Conservation (phyloP, 2,113 vertebrate species). For the Arvicanthis niloticus region DNA sequence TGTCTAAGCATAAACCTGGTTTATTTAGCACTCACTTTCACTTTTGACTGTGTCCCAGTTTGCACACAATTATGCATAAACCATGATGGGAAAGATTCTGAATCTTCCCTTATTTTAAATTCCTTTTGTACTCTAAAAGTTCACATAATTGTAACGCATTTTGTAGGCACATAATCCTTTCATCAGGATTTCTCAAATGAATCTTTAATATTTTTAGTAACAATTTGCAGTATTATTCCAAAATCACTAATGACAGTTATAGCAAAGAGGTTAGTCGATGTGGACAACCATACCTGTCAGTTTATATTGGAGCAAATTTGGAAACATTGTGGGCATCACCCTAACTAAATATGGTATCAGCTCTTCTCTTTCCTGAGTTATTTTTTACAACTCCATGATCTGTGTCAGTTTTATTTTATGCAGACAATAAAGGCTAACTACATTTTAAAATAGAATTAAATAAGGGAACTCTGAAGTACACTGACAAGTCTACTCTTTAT, state of each 20-base stretch:
- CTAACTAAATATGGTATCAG: conserved; percentile 1
- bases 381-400: not conserved
- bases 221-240: conserved; percentile 46
- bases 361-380: not conserved
- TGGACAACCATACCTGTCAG: conserved; percentile 44
- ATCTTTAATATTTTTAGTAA: conserved; percentile 63
- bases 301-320: conserved; percentile 34
- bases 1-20: not conserved
- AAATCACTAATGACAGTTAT: conserved; percentile 42
- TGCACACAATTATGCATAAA: conserved; percentile 20
- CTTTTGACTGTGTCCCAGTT: not conserved
- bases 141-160: not conserved
- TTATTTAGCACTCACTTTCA: not conserved
- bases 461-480: not conserved
- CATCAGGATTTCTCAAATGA: conserved; percentile 2
- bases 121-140: conserved; percentile 40
- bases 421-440: not conserved
- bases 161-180: not conserved
- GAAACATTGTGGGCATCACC: not conserved
- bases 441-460: conserved; percentile 33
- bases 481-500: not conserved
- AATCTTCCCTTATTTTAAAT: conserved; percentile 35
- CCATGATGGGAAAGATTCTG: not conserved
- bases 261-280: conserved; percentile 51
- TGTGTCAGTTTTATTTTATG: conserved; percentile 27